These are phyloP conservation scores for Drosophila simulans DNA, from an alignment of 1,140 invertebrate species.

Conservation along the genomic window DNA sequence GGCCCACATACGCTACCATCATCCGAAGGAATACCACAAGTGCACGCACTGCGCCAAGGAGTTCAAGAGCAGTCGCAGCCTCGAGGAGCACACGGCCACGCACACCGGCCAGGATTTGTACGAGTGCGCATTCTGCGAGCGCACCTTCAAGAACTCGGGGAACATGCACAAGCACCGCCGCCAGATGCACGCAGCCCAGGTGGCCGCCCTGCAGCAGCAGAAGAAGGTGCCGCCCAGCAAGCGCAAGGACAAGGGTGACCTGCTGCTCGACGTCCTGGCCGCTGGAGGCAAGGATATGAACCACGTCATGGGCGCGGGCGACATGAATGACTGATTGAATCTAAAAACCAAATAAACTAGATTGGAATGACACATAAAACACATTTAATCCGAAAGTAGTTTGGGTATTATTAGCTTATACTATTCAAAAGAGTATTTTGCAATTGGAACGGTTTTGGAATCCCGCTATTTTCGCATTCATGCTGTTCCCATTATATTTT, in stretches of 20 bases:
- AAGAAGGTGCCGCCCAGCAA: constrained; percentile 46
- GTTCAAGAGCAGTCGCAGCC: constrained; percentile 51
- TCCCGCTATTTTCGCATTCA: neutral
- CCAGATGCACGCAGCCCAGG: constrained; percentile 60
- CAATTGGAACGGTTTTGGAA: neutral
- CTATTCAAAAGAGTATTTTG: too few relatives aligned
- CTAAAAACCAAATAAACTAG: constrained; percentile 20
- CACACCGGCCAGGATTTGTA: constrained; percentile 69
- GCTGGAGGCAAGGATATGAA: constrained; percentile 9
- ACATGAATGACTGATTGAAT: constrained; percentile 32
- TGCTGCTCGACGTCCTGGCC: constrained; percentile 27
- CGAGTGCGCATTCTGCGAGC: constrained; percentile 63
- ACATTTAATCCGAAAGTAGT: too few relatives aligned
- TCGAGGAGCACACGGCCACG: constrained; percentile 66
- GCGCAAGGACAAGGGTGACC: constrained; percentile 32
- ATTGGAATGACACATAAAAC: neutral
- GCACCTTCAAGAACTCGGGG: constrained; percentile 60
- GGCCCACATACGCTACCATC: constrained; percentile 54
- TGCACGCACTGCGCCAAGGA: constrained; percentile 61
- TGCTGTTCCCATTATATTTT: neutral
- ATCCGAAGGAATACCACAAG: constrained; percentile 52
- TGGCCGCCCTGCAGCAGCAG: constrained; percentile 48
- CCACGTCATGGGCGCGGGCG: neutral
- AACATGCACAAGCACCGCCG: constrained; percentile 73
- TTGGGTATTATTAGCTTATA: too few relatives aligned